phyloP scores from a whole-genome alignment of 2,113 vertebrate species.

The Eptatretus burgeri region DNA sequence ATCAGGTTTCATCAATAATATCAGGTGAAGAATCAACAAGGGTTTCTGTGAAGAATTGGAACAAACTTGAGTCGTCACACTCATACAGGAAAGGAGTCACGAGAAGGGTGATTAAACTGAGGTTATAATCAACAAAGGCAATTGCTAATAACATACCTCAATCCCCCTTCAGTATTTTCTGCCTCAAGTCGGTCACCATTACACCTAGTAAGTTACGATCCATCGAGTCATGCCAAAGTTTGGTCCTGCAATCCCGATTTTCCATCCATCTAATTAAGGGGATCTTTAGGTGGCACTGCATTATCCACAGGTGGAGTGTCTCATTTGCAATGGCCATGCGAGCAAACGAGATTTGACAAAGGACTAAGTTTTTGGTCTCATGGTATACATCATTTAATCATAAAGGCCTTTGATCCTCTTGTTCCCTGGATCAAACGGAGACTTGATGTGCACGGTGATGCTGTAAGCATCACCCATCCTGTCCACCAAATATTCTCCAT shows the following conservation, averaged over 20 bases:
- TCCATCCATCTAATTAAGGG: neutral
- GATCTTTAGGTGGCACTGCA: neutral
- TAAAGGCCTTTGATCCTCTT: constrained; percentile 37
- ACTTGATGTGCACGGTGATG: constrained; percentile 43
- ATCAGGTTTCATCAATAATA: no score
- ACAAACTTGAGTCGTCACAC: no score
- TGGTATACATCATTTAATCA: constrained; percentile 23
- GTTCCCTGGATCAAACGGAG: constrained; percentile 63
- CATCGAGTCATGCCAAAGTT: neutral
- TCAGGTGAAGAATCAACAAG: no score
- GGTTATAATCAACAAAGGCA: no score
- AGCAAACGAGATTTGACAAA: neutral
- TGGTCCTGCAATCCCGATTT: constrained; percentile 5
- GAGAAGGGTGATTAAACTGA: no score
- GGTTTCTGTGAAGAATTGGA: no score
- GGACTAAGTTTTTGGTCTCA: neutral
- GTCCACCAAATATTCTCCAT: constrained; percentile 43
- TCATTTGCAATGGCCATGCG: neutral
- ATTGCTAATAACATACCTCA: no score
- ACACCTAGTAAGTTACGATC: constrained; percentile 22
- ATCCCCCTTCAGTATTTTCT: no score
- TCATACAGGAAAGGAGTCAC: no score
- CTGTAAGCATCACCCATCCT: constrained; percentile 44
- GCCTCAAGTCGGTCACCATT: no score
- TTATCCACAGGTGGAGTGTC: neutral